These are phyloP conservation scores for Crioceris asparagi DNA, from an alignment of 2,888 invertebrate species.

Conservation along the genomic window DNA sequence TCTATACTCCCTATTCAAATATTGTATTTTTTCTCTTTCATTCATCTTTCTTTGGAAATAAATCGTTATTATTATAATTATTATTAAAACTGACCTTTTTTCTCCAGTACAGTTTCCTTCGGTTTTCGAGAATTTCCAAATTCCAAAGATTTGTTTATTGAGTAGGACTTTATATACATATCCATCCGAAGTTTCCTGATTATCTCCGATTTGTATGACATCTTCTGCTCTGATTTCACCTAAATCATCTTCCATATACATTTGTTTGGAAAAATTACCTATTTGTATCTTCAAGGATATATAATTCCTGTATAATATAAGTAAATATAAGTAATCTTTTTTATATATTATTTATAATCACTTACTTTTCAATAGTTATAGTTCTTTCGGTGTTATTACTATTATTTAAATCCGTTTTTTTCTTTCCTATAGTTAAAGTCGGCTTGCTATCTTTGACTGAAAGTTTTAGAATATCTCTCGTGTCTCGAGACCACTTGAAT, in stretches of 20 bases:
- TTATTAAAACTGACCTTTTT: slow-evolving; percentile 22
- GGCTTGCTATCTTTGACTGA: slow-evolving; percentile 21
- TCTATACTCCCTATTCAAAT: no score
- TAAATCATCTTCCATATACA: no score
- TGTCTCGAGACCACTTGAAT: slow-evolving; percentile 19
- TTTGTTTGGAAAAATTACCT: no score
- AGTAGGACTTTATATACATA: slow-evolving; percentile 72
- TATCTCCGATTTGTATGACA: slow-evolving; percentile 23
- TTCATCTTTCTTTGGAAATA: no score
- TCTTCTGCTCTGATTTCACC: slow-evolving; percentile 19
- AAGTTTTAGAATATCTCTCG: slow-evolving; percentile 20
- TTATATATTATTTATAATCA: neutral
- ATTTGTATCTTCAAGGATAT: no score
- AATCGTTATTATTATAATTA: slow-evolving; percentile 4
- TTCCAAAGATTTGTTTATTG: slow-evolving; percentile 68
- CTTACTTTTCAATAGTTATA: slow-evolving; percentile 25
- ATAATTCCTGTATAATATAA: no score
- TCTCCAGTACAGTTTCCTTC: slow-evolving; percentile 40
- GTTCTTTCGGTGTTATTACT: slow-evolving; percentile 12
- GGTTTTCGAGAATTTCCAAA: slow-evolving; percentile 77
- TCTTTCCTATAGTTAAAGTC: slow-evolving; percentile 20
- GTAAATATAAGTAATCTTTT: neutral
- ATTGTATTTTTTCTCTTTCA: no score
- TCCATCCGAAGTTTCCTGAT: slow-evolving; percentile 49
- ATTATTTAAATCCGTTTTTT: slow-evolving; percentile 9